Conservation (phyloP, 1,140 invertebrate genomes). For the Forficula auricularia region DNA sequence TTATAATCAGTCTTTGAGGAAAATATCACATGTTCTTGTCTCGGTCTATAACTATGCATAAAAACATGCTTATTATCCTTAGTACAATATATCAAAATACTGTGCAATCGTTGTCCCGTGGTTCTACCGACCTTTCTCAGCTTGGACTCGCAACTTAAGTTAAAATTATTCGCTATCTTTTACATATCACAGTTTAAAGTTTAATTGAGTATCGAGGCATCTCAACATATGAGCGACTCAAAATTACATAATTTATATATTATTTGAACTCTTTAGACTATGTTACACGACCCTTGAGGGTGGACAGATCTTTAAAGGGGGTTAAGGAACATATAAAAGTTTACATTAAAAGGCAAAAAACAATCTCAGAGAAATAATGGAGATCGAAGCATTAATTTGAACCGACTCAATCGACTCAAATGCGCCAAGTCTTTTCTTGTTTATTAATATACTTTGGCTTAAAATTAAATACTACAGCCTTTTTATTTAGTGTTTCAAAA, state of each 20-base stretch:
- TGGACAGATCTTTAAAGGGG: slow-evolving; percentile 15
- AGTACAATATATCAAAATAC: slow-evolving; percentile 13
- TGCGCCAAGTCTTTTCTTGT: background rate
- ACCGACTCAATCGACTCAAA: background rate
- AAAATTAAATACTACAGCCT: background rate
- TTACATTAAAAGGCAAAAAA: slow-evolving; percentile 10
- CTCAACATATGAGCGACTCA: slow-evolving; percentile 5
- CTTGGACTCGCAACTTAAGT: slow-evolving; percentile 15
- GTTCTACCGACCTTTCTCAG: slow-evolving; percentile 18
- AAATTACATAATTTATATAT: slow-evolving; percentile 14
- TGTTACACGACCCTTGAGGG: slow-evolving; percentile 18
- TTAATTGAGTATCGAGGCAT: slow-evolving; percentile 12
- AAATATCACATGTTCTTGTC: slow-evolving; percentile 14
- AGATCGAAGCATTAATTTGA: background rate
- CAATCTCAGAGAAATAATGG: slow-evolving; percentile 8
- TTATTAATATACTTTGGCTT: slow-evolving; percentile 5
- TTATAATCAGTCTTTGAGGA: slow-evolving; percentile 16
- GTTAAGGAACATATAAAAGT: slow-evolving; percentile 14
- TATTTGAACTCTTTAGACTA: slow-evolving; percentile 14
- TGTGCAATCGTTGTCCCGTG: slow-evolving; percentile 12
- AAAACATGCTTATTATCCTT: slow-evolving; percentile 7
- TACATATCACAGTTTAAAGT: slow-evolving; percentile 18
- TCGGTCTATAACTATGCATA: slow-evolving; percentile 4
- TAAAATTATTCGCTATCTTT: slow-evolving; percentile 15
- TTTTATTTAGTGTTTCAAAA: background rate